A percentile compares a stretch with the other conserved stretches of the same genome.
phyloP scores from a whole-genome alignment of 1,140 invertebrate genomes.

The Zaprionus africanus region DNA sequence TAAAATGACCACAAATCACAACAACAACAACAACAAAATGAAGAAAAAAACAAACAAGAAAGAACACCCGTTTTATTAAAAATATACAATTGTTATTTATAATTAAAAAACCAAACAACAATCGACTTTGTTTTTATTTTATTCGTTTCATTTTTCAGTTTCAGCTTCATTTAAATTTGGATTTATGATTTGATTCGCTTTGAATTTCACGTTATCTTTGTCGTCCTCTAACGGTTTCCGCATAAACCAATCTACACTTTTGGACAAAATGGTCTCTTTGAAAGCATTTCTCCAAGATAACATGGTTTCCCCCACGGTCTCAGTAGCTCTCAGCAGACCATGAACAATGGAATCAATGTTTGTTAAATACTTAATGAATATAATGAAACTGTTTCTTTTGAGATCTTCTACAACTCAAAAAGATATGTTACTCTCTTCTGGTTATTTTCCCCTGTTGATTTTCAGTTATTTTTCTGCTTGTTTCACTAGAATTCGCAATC shows the following conservation, averaged over 20 bases:
- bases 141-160: slow-evolving; percentile 35
- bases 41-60: slow-evolving; percentile 39
- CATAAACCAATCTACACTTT: slow-evolving; percentile 3
- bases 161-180: not conserved
- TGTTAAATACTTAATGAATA: not conserved
- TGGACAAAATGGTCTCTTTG: slow-evolving; percentile 6
- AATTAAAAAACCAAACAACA: slow-evolving; percentile 80
- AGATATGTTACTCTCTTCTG: slow-evolving; percentile 8
- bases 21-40: slow-evolving; percentile 38
- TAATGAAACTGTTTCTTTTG: slow-evolving; percentile 12
- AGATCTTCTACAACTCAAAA: slow-evolving; percentile 23
- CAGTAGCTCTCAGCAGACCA: slow-evolving; percentile 47
- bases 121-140: slow-evolving; percentile 72
- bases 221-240: slow-evolving; percentile 47
- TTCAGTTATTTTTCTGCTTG: slow-evolving; percentile 16
- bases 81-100: slow-evolving; percentile 83
- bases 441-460: not conserved
- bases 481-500: not conserved
- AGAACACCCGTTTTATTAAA: slow-evolving; percentile 78
- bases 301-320: slow-evolving; percentile 68
- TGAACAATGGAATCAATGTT: slow-evolving; percentile 1
- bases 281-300: slow-evolving; percentile 23
- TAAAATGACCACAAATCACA: slow-evolving; percentile 55
- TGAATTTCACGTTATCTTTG: slow-evolving; percentile 3
- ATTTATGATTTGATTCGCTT: slow-evolving; percentile 19